Base-by-base conservation (phyloP, 2,113 vertebrate genomes). In the Loxodonta africana region DNA sequence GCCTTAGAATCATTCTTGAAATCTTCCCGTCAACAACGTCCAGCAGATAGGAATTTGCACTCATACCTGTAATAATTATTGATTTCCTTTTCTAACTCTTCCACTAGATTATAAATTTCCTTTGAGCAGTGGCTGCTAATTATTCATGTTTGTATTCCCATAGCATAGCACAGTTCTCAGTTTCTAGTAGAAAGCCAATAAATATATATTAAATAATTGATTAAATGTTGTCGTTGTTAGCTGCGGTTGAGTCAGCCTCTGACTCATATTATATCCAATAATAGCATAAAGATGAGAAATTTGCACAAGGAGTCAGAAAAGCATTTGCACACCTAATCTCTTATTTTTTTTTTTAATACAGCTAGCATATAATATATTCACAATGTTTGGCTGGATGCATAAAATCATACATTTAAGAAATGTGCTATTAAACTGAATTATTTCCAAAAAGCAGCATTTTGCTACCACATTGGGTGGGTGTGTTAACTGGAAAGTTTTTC, bases 341-440 rank as follows among this genome's bases (percentile, higher is more conserved):
- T 82, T 77, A 37, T 20, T 89, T 92, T n/a, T 91, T 91, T 62
- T 62, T n/a, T 80, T 74, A 48, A 37, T 37, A 62, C 60, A 53
- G 25, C 44, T 51, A 91, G 26, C 73, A 77, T 44, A 41, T 65
- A 85, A 67, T 83, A 73, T 1, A 95, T n/a, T 28, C 33, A 28
- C n/a, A 77, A 17, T 65, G 28, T 81, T 90, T 85, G 69, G 62
- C 53, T 83, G 37, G 46, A 77, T 41, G 2, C 20, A 89, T 73
- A 80, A n/a, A 94, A 88, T 95, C 69, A 60, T 20, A 88, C 21
- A 57, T 57, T 78, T 74, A 69, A 94, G 69, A 96, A 85, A 81
- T 86, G 6, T 90, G 20, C 63, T 60, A 69, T 57, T 65, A 84
- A 57, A 83, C 1, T 65, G 48, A 94, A 86, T 95, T 94, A 7